Base-by-base conservation (phyloP, 2,888 invertebrate species). In the Chorisops tibialis region DNA sequence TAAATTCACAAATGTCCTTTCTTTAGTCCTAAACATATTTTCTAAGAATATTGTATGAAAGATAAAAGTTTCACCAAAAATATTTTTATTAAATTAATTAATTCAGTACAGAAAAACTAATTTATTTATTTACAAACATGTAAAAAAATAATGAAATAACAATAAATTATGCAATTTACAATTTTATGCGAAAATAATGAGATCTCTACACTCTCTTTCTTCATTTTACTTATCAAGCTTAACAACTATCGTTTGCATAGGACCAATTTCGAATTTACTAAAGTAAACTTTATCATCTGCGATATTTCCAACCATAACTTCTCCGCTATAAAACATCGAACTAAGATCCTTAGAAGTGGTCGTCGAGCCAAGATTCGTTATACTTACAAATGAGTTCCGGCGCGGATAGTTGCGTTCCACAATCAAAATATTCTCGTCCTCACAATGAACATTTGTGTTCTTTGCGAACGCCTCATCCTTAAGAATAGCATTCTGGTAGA, bases 401-500 rank as follows among this genome's bases (percentile, higher is more conserved):
- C 92, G 82, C 0, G 91, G 91, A 75, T 87, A 91, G 82, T 87
- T 87, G 48, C 92, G 81, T 72, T 92, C 91, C 50, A 87, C 77
- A 16, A 91, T 83, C 2, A 92, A 78, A 48, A 91, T 81, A 70
- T 87, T 84, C 47, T 84, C 82, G 39, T 82, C 80, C 22, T 83
- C 82, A 71, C 84, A 82, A 63, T 87, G 84, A 58, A 91, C 81
- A 68, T 85, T 86, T 64, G 86, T 85, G 75, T 89, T 91, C 18
- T 84, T 84, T 50, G 82, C 76, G 59, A 82, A 80, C 63, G 79
- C 80, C 0, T 84, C 84, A 49, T 87, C 84, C 71, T 88, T 90
- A 68, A 82, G 81, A 52, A 88, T 84, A 2, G 85, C 82, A 69
- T 86, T 87, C 69, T 89, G 82, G 70, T 90, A 90, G 69, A 91